Evolutionary conservation across 1,140 invertebrate genomes (phyloP).

Genomic region (Matsumurasca onukii): DNA sequence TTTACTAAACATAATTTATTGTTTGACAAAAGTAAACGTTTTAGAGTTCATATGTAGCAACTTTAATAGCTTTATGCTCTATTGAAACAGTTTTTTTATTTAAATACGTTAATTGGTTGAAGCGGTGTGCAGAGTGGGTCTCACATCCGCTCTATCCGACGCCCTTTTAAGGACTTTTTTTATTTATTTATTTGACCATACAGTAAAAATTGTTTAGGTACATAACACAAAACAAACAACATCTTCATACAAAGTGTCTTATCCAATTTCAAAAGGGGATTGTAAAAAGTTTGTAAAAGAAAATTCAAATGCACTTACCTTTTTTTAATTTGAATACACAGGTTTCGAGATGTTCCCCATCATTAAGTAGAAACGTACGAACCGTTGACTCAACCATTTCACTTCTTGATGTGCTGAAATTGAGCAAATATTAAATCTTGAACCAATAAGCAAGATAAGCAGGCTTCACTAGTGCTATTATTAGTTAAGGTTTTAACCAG

Average conservation of each 20-base stretch:
- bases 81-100: too few relatives aligned
- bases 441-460: neutral
- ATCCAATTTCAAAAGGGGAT: neutral
- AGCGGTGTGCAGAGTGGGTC: too few relatives aligned
- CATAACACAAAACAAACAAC: neutral
- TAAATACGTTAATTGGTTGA: too few relatives aligned
- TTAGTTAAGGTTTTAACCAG: neutral
- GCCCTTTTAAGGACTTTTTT: neutral
- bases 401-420: slow-evolving; percentile 11
- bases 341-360: slow-evolving; percentile 10
- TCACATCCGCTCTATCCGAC: neutral
- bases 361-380: slow-evolving; percentile 18
- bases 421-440: neutral
- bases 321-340: neutral
- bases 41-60: too few relatives aligned
- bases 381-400: slow-evolving; percentile 7
- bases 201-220: neutral
- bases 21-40: too few relatives aligned
- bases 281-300: neutral
- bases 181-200: neutral
- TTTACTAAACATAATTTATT: too few relatives aligned
- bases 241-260: neutral
- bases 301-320: neutral
- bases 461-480: neutral
- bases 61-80: too few relatives aligned